phyloP scores from a whole-genome alignment of 2,113 vertebrate genomes.

The Gopherus evgoodei region DNA sequence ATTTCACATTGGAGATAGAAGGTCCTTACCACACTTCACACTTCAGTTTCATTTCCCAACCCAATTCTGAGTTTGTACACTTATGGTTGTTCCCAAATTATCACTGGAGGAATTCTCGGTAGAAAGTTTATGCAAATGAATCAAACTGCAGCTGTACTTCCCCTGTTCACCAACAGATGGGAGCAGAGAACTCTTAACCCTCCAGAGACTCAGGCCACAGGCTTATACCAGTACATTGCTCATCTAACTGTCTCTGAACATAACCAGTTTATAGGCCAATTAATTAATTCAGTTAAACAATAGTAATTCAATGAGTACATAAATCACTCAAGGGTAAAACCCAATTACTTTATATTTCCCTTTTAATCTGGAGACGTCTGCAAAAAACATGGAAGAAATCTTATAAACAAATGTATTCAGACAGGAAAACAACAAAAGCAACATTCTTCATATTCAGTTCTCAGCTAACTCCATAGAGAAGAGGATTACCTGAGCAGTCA shows the following conservation, averaged over 20 bases:
- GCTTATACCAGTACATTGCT: not conserved
- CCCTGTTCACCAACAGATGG: not conserved
- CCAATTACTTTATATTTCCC: not conserved
- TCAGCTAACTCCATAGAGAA: not conserved
- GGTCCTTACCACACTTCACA: too few species aligned
- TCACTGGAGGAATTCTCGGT: not conserved
- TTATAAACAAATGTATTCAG: not conserved
- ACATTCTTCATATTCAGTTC: not conserved
- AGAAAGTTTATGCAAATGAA: not conserved
- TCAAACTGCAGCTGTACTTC: not conserved
- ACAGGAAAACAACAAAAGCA: not conserved
- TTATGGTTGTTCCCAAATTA: not conserved
- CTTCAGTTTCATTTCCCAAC: not conserved
- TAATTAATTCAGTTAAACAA: not conserved
- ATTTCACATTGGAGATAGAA: too few species aligned
- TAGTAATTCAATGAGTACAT: not conserved
- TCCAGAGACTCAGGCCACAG: not conserved
- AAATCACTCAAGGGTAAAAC: not conserved
- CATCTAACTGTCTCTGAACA: not conserved
- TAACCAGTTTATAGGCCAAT: not conserved
- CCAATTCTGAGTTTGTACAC: not conserved
- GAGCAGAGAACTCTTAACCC: not conserved
- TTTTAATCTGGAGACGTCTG: not conserved
- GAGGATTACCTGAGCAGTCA: not conserved
- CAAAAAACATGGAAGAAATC: not conserved